Percentiles rank a stretch among this genome's conserved stretches.
Conservation (phyloP, 2,113 vertebrate species). For the Hystrix brachyura region DNA sequence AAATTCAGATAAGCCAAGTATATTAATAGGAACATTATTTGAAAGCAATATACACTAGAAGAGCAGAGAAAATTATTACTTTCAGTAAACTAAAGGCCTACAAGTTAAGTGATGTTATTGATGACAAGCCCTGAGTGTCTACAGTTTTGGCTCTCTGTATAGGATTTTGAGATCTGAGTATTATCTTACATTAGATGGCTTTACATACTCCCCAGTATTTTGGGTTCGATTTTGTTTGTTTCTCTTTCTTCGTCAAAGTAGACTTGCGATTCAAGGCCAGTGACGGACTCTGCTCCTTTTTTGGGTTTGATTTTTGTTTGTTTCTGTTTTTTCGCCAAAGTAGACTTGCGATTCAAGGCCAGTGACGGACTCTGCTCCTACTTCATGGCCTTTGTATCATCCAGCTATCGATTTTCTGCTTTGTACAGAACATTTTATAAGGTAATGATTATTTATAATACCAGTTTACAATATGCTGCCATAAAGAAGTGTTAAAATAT, state of each 20-base stretch:
- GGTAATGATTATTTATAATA: constrained; percentile 6
- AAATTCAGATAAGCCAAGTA: constrained; percentile 45
- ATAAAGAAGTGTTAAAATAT: constrained; percentile 44
- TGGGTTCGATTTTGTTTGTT: background rate
- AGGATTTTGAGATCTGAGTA: background rate
- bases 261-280: background rate
- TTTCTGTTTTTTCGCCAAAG: background rate
- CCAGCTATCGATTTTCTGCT: background rate
- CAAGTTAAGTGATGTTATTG: constrained; percentile 1
- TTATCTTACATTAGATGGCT: background rate
- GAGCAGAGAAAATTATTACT: background rate
- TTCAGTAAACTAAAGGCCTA: constrained; percentile 18
- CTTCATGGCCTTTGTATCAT: background rate
- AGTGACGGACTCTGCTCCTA: background rate
- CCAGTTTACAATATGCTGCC: constrained; percentile 13
- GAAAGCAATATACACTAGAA: background rate
- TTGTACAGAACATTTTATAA: background rate
- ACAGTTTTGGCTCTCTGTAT: background rate
- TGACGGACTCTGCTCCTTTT: background rate
- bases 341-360: background rate
- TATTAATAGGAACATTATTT: constrained; percentile 21
- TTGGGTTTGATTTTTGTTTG: background rate
- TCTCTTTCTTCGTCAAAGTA: background rate
- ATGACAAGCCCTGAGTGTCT: background rate
- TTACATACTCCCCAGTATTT: background rate